Evolutionary conservation across 2,888 invertebrate species (phyloP).

Genomic region (Hirtodrosophila duncani): DNA sequence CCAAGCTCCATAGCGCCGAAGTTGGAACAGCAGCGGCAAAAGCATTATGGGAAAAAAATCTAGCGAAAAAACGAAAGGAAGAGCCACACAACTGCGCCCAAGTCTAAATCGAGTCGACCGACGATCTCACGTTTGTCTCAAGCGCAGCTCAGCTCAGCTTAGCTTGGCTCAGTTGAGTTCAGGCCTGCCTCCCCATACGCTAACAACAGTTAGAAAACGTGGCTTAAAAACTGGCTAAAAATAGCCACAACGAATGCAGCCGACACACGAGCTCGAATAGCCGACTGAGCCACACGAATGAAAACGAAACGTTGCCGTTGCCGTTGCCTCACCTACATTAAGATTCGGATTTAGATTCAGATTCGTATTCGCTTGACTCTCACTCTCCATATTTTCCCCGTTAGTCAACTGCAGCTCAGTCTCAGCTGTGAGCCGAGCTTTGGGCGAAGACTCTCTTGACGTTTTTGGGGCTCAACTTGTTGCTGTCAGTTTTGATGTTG

Average conservation of each 20-base stretch:
- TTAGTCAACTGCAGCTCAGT: constrained; percentile 5
- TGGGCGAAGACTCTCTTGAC: neutral
- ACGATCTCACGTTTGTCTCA: constrained; percentile 68
- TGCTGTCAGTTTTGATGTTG: constrained; percentile 31
- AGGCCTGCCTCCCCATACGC: constrained; percentile 49
- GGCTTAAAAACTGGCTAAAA: constrained; percentile 77
- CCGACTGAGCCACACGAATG: constrained; percentile 15
- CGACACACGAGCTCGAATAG: constrained; percentile 36
- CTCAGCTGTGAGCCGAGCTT: constrained; percentile 27
- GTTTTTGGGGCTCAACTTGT: constrained; percentile 35
- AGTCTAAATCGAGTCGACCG: constrained; percentile 21
- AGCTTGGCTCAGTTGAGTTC: constrained; percentile 15
- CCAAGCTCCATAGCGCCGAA: constrained; percentile 12
- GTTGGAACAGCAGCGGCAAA: constrained; percentile 37
- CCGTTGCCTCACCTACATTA: constrained; percentile 65
- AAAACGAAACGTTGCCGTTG: constrained; percentile 46
- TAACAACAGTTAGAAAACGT: constrained; percentile 77
- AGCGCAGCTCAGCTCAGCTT: constrained; percentile 31
- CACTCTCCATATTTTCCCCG: constrained; percentile 47
- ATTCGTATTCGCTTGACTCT: constrained; percentile 19
- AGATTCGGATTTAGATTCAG: constrained; percentile 1
- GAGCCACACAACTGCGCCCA: constrained; percentile 70
- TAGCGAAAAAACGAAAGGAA: constrained; percentile 77
- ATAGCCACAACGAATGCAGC: constrained; percentile 69
- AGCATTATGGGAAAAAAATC: constrained; percentile 76